Evolutionary conservation across 2,797 vertebrate species (phyloP).

Genomic region (Smutsia temminckii): DNA sequence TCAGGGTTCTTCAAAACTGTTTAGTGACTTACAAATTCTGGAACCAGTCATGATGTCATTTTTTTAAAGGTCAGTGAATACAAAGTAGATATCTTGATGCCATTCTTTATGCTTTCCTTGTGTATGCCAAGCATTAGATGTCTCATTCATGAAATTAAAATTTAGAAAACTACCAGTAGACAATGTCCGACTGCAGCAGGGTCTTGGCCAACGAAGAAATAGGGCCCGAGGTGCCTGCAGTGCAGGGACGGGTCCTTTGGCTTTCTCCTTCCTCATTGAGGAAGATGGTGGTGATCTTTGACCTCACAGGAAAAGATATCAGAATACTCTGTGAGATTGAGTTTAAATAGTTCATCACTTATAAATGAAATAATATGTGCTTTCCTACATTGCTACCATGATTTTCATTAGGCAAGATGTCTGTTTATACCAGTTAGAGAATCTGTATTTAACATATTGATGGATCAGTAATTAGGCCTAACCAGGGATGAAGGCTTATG

Average conservation of each 20-base stretch:
- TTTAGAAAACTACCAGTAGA: conserved; percentile 17
- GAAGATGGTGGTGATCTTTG: background rate
- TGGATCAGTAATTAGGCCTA: conserved; percentile 5
- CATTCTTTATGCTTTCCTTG: conserved; percentile 22
- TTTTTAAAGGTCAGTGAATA: conserved; percentile 42
- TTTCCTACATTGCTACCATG: background rate
- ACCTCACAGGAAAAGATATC: background rate
- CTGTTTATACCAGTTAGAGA: background rate
- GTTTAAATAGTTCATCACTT: background rate
- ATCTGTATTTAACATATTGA: background rate
- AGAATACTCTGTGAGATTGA: background rate
- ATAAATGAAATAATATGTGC: background rate
- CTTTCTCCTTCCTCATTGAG: background rate
- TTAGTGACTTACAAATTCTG: conserved; percentile 27
- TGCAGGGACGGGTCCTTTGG: background rate
- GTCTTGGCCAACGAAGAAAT: background rate
- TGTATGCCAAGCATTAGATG: conserved; percentile 18
- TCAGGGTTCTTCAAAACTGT: background rate
- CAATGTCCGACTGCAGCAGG: background rate
- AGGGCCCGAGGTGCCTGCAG: background rate
- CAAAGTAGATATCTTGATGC: conserved; percentile 47
- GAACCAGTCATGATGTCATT: background rate
- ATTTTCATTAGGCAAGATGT: conserved; percentile 11
- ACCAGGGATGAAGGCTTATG: background rate
- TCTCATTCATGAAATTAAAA: conserved; percentile 49